Evolutionary conservation across 2,797 vertebrate genomes (phyloP).

Genomic region (Pristis pectinata): DNA sequence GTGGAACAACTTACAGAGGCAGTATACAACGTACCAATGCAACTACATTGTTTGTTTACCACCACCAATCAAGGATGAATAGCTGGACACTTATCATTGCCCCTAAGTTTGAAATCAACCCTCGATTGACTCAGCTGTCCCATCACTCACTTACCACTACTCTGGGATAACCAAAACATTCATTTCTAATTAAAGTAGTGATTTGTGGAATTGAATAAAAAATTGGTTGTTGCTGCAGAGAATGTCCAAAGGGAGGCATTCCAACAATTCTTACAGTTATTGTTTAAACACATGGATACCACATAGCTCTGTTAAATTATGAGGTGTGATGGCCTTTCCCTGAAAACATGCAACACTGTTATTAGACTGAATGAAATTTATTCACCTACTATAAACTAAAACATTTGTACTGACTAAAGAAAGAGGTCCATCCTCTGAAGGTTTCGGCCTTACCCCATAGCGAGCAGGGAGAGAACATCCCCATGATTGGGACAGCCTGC

Average conservation of each 20-base stretch:
- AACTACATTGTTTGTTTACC: no score
- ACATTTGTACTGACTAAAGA: background rate
- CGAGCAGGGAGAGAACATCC: background rate
- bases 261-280: background rate
- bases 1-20: no score
- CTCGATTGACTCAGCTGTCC: background rate
- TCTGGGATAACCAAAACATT: background rate
- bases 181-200: background rate
- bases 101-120: background rate
- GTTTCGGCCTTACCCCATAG: background rate
- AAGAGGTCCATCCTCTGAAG: background rate
- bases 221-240: background rate
- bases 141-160: background rate
- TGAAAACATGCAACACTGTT: background rate
- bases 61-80: no score
- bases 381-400: background rate
- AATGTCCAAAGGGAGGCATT: background rate
- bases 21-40: no score
- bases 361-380: slow-evolving; percentile 1
- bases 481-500: background rate
- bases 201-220: background rate
- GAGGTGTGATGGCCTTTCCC: background rate
- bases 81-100: background rate
- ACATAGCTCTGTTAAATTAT: background rate
- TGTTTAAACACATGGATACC: background rate